Conservation (phyloP, 2,113 vertebrate genomes). For the Phyllopteryx taeniolatus region DNA sequence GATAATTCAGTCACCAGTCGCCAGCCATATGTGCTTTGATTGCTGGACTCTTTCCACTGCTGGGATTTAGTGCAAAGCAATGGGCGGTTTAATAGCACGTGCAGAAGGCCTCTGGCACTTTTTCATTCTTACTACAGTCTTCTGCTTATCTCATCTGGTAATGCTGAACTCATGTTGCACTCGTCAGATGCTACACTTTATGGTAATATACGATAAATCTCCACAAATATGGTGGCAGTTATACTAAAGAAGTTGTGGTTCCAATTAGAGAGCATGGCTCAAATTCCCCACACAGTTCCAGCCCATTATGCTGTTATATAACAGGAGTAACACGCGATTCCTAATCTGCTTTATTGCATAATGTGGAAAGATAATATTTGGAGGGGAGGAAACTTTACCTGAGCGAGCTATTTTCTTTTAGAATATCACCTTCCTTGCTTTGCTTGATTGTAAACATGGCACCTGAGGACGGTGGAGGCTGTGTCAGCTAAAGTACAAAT, state of each 20-base stretch:
- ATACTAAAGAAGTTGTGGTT: conserved; percentile 44
- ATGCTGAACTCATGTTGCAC: conserved; percentile 40
- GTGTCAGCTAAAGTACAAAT: conserved; percentile 42
- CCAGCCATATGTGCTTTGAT: conserved; percentile 65
- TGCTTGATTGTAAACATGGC: conserved; percentile 39
- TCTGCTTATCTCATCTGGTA: conserved; percentile 44
- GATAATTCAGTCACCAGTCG: conserved; percentile 61
- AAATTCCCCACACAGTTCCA: conserved; percentile 22
- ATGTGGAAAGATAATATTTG: conserved; percentile 16
- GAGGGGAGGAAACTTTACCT: conserved; percentile 10
- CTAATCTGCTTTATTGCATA: conserved; percentile 32
- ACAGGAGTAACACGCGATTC: conserved; percentile 31
- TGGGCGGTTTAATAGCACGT: conserved; percentile 57
- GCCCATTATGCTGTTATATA: conserved; percentile 41
- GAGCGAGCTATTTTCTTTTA: conserved; percentile 18
- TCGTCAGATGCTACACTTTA: conserved; percentile 38
- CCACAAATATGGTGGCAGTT: conserved; percentile 27
- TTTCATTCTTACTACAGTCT: conserved; percentile 47
- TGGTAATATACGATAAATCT: conserved; percentile 39
- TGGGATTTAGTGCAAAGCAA: conserved; percentile 58
- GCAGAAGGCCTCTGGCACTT: conserved; percentile 61
- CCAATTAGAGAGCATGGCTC: conserved; percentile 32
- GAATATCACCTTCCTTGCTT: conserved; percentile 25
- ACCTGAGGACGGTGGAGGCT: conserved; percentile 37
- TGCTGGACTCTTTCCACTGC: conserved; percentile 64